These are phyloP conservation scores for Darevskia nairensis DNA, from an alignment of 2,797 vertebrate genomes.

Conservation along the genomic window DNA sequence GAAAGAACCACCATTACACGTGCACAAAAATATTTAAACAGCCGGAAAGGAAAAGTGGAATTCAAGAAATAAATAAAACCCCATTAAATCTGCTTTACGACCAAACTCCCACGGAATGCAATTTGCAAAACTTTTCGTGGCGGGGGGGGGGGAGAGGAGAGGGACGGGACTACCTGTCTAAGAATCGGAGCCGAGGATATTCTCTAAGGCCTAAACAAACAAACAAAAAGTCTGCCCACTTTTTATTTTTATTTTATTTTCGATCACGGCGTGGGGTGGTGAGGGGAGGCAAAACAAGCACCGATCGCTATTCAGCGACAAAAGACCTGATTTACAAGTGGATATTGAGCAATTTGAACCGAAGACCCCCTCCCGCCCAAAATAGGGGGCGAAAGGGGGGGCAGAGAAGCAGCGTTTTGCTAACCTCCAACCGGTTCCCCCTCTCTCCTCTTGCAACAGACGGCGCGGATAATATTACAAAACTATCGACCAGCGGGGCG, in stretches of 20 bases:
- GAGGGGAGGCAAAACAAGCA: background rate
- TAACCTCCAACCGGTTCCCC: slow-evolving; percentile 76
- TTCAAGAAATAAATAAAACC: too few species aligned
- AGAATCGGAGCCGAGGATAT: too few species aligned
- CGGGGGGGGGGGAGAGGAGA: too few species aligned
- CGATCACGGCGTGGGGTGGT: too few species aligned
- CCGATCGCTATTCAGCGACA: slow-evolving; percentile 49
- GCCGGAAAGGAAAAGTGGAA: too few species aligned
- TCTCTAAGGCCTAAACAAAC: background rate
- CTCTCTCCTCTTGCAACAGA: slow-evolving; percentile 69
- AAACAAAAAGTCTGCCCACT: background rate
- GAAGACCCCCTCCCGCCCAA: background rate
- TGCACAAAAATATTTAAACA: too few species aligned
- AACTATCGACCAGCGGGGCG: slow-evolving; percentile 89
- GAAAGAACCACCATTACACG: too few species aligned
- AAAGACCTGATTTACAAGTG: slow-evolving; percentile 70
- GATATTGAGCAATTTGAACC: slow-evolving; percentile 69
- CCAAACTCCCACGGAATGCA: too few species aligned
- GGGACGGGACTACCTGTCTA: too few species aligned
- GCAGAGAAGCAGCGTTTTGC: slow-evolving; percentile 80
- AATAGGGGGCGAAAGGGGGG: slow-evolving; percentile 60
- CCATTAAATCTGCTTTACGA: too few species aligned
- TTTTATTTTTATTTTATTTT: too few species aligned
- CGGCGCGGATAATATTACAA: slow-evolving; percentile 85
- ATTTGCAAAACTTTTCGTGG: too few species aligned